phyloP scores from a whole-genome alignment of 1,140 invertebrate genomes.

The Zophobas morio region DNA sequence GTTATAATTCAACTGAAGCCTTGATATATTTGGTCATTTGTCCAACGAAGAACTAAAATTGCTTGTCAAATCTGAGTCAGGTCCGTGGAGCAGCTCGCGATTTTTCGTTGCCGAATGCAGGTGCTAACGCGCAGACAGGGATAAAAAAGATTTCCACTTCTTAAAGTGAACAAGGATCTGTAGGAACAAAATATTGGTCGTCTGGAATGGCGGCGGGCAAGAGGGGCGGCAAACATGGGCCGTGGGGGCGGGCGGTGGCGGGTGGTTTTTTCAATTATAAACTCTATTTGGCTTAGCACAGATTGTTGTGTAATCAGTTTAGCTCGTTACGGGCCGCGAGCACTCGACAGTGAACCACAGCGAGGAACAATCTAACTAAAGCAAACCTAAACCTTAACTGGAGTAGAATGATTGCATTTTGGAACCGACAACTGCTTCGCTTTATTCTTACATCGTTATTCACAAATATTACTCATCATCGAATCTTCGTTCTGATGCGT shows the following conservation, averaged over 20 bases:
- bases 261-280: constrained; percentile 69
- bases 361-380: constrained; percentile 68
- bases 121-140: too few species aligned
- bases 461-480: constrained; percentile 63
- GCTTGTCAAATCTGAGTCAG: too few species aligned
- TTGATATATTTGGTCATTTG: too few species aligned
- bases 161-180: constrained; percentile 9
- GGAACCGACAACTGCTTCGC: constrained; percentile 56
- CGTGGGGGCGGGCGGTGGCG: constrained; percentile 57
- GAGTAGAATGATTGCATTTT: constrained; percentile 69
- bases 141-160: too few species aligned
- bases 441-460: constrained; percentile 62
- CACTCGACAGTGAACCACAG: constrained; percentile 67
- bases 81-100: too few species aligned
- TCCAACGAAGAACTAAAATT: too few species aligned
- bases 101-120: too few species aligned
- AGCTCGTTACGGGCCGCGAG: constrained; percentile 66
- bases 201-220: background rate
- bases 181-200: background rate
- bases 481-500: constrained; percentile 21
- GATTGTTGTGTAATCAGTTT: constrained; percentile 69
- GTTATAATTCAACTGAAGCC: too few species aligned
- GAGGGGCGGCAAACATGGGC: constrained; percentile 27
- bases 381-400: constrained; percentile 69
- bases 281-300: constrained; percentile 69